phyloP scores from a whole-genome alignment of 2,888 invertebrate species.

The Dasysyrphus tricinctus region DNA sequence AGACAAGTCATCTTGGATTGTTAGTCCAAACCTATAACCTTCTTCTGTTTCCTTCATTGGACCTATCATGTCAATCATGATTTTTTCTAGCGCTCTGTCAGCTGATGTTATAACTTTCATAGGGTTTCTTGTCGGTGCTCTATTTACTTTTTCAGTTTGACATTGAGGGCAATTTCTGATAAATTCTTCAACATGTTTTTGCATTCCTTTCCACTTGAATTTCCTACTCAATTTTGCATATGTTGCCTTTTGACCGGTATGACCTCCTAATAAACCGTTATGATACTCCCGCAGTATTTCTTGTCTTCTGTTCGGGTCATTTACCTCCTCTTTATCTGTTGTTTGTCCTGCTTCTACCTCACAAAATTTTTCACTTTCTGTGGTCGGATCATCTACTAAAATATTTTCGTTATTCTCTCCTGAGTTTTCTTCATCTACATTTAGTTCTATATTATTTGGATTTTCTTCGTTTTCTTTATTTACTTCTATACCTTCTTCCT shows the following conservation, averaged over 20 bases:
- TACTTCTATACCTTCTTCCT: conserved; percentile 5
- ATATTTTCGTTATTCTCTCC: conserved; percentile 7
- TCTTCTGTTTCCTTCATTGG: too few species aligned
- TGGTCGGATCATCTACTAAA: background rate
- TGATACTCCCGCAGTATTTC: conserved; percentile 7
- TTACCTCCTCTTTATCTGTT: background rate
- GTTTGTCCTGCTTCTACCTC: background rate
- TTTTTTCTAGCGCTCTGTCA: conserved; percentile 19
- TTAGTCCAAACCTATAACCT: too few species aligned
- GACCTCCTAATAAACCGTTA: conserved; percentile 4
- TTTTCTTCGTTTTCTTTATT: background rate
- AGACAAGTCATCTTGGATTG: too few species aligned
- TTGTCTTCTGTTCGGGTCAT: background rate
- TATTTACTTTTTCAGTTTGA: background rate
- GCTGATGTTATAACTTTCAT: conserved; percentile 34
- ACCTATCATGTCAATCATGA: conserved; percentile 52
- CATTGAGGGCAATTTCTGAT: background rate
- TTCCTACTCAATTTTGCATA: too few species aligned
- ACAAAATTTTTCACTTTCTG: background rate
- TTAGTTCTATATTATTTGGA: too few species aligned
- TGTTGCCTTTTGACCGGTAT: too few species aligned
- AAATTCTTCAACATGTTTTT: background rate
- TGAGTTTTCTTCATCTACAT: background rate
- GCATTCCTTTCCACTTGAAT: background rate
- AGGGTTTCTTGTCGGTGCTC: conserved; percentile 25